Evolutionary conservation across 2,888 invertebrate species (phyloP), one percentile per base, ranked within the genome.

Genomic region (Nephrotoma guestfalica): DNA sequence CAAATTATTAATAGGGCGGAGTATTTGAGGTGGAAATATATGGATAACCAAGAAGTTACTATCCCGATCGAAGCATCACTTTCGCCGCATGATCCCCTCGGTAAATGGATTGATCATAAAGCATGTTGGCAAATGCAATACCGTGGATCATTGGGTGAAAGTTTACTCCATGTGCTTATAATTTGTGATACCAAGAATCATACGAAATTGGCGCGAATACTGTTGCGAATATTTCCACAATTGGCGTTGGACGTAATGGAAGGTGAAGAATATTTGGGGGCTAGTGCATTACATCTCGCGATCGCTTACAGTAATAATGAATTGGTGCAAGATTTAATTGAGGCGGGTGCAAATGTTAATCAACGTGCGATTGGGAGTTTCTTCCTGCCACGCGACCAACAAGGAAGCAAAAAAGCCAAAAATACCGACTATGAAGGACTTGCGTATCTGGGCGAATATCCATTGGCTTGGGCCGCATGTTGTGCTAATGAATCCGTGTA

Each of bases 101-200:
- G 96, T 0, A 96, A 96, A 89, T 97, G 97, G 97, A 93, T 93
- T 88, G 97, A 97, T 90, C 97, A 98, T 91, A 96, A 96, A 88
- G 98, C 98, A 0, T 98, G 99, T 90, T 99, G 99, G 99, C 97
- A 98, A 91, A 97, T 99, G 96, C 96, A 97, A 89, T 97, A 97
- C 90, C 93, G 99, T 11, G 99, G 99, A 0, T 97, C 98, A 0
- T 93, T 99, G 0, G 99, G 99, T 0, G 99, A 99, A 92, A 97
- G 97, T 4, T 92, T 99, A 1, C 93, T 99, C 11, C 99, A 99
- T 90, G 96, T 99, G 3, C 93, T 99, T 86, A 97, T 98, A 88
- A 97, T 99, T 89, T 97, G 98, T 90, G 98, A 98, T 91, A 97
- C 97, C 0, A 95, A 96, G 91, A 94, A 95, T 87, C 93, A 93